A percentile compares a stretch with the other conserved stretches of the same genome.
phyloP scores from a whole-genome alignment of 1,140 invertebrate genomes.

The Orchesella cincta region DNA sequence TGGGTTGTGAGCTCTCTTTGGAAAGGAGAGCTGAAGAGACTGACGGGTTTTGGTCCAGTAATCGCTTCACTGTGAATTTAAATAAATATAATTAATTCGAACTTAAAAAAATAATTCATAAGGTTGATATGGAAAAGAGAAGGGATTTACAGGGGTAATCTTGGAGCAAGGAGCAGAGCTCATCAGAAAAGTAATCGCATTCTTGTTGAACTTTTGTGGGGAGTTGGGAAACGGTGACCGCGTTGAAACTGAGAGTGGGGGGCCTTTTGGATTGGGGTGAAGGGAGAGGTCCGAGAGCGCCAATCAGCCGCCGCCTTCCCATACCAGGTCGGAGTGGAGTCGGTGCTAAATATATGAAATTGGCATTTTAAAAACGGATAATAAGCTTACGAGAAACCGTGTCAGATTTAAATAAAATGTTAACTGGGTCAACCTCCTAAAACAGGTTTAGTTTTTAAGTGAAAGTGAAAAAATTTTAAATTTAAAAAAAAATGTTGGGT shows the following conservation, averaged over 20 bases:
- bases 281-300: conserved; percentile 6
- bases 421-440: no score
- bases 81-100: no score
- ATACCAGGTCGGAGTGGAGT: not conserved
- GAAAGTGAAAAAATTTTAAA: no score
- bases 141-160: conserved; percentile 72
- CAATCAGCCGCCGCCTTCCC: conserved; percentile 20
- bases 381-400: no score
- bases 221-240: conserved; percentile 46
- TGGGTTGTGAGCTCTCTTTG: conserved; percentile 49
- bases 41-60: conserved; percentile 66
- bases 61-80: conserved; percentile 75
- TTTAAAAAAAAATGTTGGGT: no score
- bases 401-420: no score
- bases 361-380: no score
- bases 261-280: conserved; percentile 22
- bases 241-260: conserved; percentile 43
- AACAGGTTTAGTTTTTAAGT: no score
- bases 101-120: no score
- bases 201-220: conserved; percentile 53
- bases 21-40: conserved; percentile 70
- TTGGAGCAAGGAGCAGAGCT: conserved; percentile 70
- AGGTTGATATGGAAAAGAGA: not conserved
- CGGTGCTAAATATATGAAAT: not conserved
- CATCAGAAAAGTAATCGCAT: conserved; percentile 74